phyloP scores from a whole-genome alignment of 2,888 invertebrate species.

The Diaphora mendica region DNA sequence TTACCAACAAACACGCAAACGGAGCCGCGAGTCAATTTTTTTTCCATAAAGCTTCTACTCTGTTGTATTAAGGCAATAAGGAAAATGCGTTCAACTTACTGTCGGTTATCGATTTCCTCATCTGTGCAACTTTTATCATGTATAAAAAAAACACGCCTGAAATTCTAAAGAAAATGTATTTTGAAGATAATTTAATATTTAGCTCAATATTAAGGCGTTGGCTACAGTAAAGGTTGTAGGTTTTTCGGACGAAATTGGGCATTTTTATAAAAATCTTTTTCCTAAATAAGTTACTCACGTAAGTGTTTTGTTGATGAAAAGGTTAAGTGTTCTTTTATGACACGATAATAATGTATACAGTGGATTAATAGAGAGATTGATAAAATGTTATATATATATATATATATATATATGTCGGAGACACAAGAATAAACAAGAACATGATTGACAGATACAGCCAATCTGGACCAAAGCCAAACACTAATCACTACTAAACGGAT shows the following conservation, averaged over 20 bases:
- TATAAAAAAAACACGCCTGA: slow-evolving; percentile 43
- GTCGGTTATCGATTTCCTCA: slow-evolving; percentile 29
- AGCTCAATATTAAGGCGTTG: slow-evolving; percentile 41
- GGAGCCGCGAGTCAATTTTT: no score
- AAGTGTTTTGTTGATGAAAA: slow-evolving; percentile 34
- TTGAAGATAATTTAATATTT: slow-evolving; percentile 58
- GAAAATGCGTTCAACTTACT: slow-evolving; percentile 10
- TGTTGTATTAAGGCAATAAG: slow-evolving; percentile 15
- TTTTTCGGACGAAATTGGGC: slow-evolving; percentile 41
- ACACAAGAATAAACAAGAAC: no score
- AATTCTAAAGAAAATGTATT: slow-evolving; percentile 46
- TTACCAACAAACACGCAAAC: no score
- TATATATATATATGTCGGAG: no score
- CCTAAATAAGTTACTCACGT: slow-evolving; percentile 33
- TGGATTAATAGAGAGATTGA: slow-evolving; percentile 37
- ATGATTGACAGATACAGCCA: no score
- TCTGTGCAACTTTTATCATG: slow-evolving; percentile 42
- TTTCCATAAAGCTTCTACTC: neutral
- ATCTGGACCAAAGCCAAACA: no score
- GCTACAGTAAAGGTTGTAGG: slow-evolving; percentile 38
- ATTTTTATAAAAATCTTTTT: slow-evolving; percentile 24
- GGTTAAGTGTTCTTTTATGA: slow-evolving; percentile 42
- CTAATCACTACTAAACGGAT: no score
- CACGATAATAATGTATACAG: slow-evolving; percentile 16
- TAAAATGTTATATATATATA: neutral